phyloP scores from a whole-genome alignment of 2,797 vertebrate genomes.

The Bovichtus variegatus region DNA sequence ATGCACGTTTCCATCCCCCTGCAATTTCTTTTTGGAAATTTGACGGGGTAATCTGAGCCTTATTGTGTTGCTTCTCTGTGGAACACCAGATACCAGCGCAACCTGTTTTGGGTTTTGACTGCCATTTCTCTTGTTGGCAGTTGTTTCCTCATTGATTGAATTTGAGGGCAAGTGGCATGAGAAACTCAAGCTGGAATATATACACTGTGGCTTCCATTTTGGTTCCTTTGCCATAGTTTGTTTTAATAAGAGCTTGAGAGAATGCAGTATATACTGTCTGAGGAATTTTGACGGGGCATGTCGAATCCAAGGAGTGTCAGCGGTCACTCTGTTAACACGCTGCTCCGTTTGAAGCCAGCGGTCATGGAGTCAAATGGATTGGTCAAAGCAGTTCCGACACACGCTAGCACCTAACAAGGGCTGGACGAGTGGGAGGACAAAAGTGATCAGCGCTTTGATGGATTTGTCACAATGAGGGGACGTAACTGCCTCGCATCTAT shows the following conservation, averaged over 20 bases:
- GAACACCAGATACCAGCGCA: conserved; percentile 71
- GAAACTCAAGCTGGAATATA: conserved; percentile 69
- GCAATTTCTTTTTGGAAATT: conserved; percentile 73
- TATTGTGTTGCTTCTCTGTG: conserved; percentile 76
- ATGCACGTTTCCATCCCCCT: conserved; percentile 59
- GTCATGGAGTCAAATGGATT: conserved; percentile 45
- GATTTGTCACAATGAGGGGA: conserved; percentile 66
- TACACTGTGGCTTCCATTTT: conserved; percentile 65
- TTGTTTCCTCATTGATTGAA: conserved; percentile 73
- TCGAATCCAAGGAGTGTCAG: conserved; percentile 59
- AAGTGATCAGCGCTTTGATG: conserved; percentile 70
- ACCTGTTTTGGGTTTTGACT: conserved; percentile 75
- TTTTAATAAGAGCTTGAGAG: conserved; percentile 72
- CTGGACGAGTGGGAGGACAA: conserved; percentile 56
- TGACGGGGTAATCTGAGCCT: conserved; percentile 78
- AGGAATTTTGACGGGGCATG: conserved; percentile 54
- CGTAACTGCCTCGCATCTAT: conserved; percentile 71
- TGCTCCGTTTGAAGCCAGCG: conserved; percentile 35
- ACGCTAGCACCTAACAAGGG: conserved; percentile 31
- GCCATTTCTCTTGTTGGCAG: conserved; percentile 76
- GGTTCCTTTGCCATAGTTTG: conserved; percentile 55
- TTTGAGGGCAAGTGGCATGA: conserved; percentile 63
- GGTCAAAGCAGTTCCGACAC: conserved; percentile 53
- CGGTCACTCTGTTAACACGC: conserved; percentile 42
- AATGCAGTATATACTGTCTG: conserved; percentile 54